Evolutionary conservation across 2,113 vertebrate genomes (phyloP).

Genomic region (Helogale parvula): DNA sequence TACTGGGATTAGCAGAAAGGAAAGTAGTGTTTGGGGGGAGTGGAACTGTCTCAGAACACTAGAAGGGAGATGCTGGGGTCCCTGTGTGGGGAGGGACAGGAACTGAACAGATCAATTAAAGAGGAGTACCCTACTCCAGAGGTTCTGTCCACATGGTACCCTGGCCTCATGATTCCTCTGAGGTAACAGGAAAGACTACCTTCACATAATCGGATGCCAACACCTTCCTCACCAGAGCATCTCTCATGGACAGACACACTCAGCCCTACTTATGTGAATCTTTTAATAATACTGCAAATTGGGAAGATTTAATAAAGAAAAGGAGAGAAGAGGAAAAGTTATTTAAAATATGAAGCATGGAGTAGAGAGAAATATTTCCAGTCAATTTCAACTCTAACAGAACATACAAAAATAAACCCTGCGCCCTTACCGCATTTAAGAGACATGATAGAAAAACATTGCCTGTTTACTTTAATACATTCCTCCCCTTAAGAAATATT

Average conservation of each 20-base stretch:
- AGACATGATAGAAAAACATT: background rate
- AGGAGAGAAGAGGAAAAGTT: background rate
- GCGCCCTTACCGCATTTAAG: background rate
- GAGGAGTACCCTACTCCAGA: background rate
- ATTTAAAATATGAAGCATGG: background rate
- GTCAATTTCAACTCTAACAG: background rate
- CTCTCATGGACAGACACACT: background rate
- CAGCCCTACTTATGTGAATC: background rate
- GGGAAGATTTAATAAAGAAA: background rate
- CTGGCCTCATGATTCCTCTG: background rate
- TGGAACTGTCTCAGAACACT: background rate
- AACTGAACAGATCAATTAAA: background rate
- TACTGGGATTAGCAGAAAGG: background rate
- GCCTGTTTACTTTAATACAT: background rate
- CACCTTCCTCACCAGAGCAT: background rate
- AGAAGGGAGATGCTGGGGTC: background rate
- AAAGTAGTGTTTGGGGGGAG: background rate
- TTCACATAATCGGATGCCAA: background rate
- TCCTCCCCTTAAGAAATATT: background rate
- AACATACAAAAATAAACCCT: background rate
- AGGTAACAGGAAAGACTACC: background rate
- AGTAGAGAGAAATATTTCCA: background rate
- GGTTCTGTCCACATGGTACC: background rate
- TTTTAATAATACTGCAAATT: background rate
- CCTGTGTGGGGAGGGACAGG: background rate